Evolutionary conservation across 1,140 invertebrate species (phyloP), one percentile per base, ranked within the genome.

Genomic region (Pseudomyrmex cubaensis): DNA sequence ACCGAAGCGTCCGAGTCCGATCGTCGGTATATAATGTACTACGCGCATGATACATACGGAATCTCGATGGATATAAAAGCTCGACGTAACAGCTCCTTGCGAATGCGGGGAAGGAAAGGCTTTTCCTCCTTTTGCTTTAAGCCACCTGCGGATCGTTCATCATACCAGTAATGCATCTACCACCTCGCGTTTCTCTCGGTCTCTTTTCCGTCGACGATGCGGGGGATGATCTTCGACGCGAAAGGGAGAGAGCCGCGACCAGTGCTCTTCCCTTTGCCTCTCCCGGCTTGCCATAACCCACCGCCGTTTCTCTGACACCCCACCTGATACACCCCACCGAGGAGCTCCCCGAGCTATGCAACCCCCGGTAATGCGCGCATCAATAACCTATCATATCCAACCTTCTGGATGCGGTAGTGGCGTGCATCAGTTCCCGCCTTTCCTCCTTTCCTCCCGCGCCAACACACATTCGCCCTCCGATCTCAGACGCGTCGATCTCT

Each of bases 331-430:
- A 66, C 75, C 77, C 83, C 75, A 73, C 78, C 86, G 50, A 87
- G 61, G 76, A 86, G 87, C 83, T 83, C 87, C 20, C 59, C 74
- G 25, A 85, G 85, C 83, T 86, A 87, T 89, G 83, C 86, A 90
- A 88, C 85, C 52, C 63, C 64, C 88, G 83, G 91, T 93, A 92
- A 93, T 93, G 93, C 87, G 88, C 82, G 86, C 91, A 92, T 93
- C 92, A 92, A 93, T 93, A 93, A 93, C 90, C 92, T 92, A 93
- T 93, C 92, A 92, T 90, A 92, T 89, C 87, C 80, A 89, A 74
- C 87, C 76, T 78, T 77, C 84, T 82, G 82, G 77, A 85, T 80
- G 69, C 85, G 67, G 74, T 80, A 25, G 82, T 70, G 64, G 83
- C 77, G 83, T 82, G 63, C 63, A 67, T 78, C 73, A 78, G 54